Evolutionary conservation across 2,888 invertebrate genomes (phyloP).

Genomic region (Meta bourneti): DNA sequence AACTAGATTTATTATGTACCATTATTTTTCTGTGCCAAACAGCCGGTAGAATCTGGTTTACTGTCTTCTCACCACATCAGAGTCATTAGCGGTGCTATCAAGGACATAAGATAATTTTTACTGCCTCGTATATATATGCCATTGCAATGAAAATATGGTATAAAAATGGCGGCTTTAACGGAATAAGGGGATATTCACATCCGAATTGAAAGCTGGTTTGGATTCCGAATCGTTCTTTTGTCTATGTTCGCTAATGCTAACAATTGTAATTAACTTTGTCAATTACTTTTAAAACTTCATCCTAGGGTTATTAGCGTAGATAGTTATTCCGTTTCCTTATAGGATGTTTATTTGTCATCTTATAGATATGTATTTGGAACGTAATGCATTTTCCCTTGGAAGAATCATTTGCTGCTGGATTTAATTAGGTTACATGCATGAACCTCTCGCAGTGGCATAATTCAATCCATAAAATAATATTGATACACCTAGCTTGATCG

Average conservation of each 20-base stretch:
- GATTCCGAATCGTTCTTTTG: too few species aligned
- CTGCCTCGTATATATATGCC: background rate
- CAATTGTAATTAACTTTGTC: background rate
- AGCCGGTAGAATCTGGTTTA: too few species aligned
- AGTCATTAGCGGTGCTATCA: slow-evolving; percentile 46
- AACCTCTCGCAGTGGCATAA: background rate
- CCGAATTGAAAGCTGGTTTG: background rate
- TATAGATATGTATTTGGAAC: too few species aligned
- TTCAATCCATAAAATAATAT: background rate
- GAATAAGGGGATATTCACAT: background rate
- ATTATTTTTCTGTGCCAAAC: too few species aligned
- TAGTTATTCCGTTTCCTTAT: too few species aligned
- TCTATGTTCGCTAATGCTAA: background rate
- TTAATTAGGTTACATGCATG: too few species aligned
- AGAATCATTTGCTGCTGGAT: too few species aligned
- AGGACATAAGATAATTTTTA: slow-evolving; percentile 27
- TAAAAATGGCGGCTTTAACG: slow-evolving; percentile 37
- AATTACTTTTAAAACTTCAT: background rate
- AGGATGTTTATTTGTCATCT: too few species aligned
- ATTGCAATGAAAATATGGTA: slow-evolving; percentile 33
- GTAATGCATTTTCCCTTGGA: too few species aligned
- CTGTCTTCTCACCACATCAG: background rate
- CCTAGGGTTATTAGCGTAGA: too few species aligned
- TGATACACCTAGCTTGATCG: slow-evolving; percentile 1
- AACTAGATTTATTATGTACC: too few species aligned